These are phyloP conservation scores for Capreolus pygargus DNA, from an alignment of 2,113 vertebrate genomes.

Conservation along the genomic window DNA sequence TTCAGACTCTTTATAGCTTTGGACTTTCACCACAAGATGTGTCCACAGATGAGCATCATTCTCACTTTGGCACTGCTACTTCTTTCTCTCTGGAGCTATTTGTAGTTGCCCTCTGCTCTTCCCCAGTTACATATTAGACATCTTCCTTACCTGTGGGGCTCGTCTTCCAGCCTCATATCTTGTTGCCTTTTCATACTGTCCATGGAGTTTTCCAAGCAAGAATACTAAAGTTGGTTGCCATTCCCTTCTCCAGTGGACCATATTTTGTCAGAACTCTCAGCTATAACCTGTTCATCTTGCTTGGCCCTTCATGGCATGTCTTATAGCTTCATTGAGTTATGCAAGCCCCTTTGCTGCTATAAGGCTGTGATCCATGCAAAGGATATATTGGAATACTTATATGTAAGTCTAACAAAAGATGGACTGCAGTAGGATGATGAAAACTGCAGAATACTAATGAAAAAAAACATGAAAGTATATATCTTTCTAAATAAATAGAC, in stretches of 20 bases:
- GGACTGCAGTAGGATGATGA: neutral
- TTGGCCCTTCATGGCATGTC: neutral
- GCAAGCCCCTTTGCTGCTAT: neutral
- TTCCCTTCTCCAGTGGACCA: neutral
- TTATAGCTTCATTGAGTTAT: neutral
- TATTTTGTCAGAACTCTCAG: neutral
- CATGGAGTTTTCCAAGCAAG: neutral
- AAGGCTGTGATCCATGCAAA: neutral
- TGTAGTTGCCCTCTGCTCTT: neutral
- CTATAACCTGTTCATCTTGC: neutral
- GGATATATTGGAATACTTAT: neutral
- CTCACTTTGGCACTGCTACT: neutral
- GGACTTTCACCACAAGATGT: neutral
- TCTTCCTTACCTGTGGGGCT: neutral
- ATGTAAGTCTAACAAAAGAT: neutral
- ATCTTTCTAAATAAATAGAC: neutral
- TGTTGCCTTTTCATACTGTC: neutral
- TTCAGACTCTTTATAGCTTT: neutral
- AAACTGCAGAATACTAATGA: neutral
- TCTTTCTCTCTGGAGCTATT: neutral
- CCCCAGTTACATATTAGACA: neutral
- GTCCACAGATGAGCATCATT: neutral
- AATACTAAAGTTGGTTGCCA: neutral
- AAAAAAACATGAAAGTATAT: neutral
- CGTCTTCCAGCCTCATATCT: neutral